A percentile compares a stretch with the other conserved stretches of the same genome.
phyloP scores from a whole-genome alignment of 1,140 invertebrate species.

The Epicauta chinensis region DNA sequence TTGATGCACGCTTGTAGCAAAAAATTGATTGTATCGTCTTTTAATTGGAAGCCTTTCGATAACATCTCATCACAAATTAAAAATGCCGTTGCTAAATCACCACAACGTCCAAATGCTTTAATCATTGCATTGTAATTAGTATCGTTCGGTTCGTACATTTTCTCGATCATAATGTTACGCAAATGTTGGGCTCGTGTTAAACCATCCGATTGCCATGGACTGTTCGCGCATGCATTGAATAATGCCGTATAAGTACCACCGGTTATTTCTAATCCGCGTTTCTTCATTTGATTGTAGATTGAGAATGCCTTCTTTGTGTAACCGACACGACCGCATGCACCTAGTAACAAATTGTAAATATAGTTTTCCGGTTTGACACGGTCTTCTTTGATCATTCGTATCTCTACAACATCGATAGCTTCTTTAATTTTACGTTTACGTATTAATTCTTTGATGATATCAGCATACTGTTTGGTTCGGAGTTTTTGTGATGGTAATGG shows the following conservation, averaged over 20 bases:
- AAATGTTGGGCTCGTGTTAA: conserved; percentile 58
- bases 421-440: conserved; percentile 55
- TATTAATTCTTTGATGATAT: conserved; percentile 62
- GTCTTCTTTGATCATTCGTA: conserved; percentile 66
- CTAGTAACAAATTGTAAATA: conserved; percentile 75
- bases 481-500: conserved; percentile 46
- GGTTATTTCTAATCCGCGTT: conserved; percentile 58
- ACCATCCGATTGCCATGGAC: conserved; percentile 58
- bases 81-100: conserved; percentile 70
- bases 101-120: conserved; percentile 81
- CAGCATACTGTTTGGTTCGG: conserved; percentile 55
- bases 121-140: conserved; percentile 84
- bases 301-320: conserved; percentile 79
- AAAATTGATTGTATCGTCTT: conserved; percentile 66
- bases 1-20: conserved; percentile 76
- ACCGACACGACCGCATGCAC: conserved; percentile 70
- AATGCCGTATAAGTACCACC: conserved; percentile 72
- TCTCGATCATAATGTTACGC: conserved; percentile 60
- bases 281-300: conserved; percentile 77
- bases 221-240: conserved; percentile 83
- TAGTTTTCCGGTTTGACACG: conserved; percentile 68
- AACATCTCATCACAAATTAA: conserved; percentile 77
- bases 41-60: conserved; percentile 56
- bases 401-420: conserved; percentile 69
- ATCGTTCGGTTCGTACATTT: conserved; percentile 61